Evolutionary conservation across 2,797 vertebrate genomes (phyloP), one percentile per base, ranked within the genome.

Genomic region (Falco biarmicus): DNA sequence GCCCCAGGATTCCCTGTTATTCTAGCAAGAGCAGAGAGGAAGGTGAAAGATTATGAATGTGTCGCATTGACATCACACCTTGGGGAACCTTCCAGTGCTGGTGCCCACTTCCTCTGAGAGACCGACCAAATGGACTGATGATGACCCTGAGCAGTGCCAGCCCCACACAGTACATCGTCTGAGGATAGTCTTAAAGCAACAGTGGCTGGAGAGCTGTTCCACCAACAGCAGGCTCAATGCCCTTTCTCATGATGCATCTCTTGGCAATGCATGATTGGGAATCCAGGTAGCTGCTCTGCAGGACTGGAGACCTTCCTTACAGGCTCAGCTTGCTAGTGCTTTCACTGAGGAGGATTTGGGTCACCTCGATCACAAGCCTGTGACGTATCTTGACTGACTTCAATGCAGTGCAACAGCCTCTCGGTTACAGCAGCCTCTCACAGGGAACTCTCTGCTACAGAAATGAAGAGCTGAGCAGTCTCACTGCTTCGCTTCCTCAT

Each of bases 301-400:
- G 53, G 24, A 53, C 18, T 37, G 56, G 13, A 93, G 53, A 84
- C 5, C 8, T 56, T 84, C 54, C 65, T 25, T 50, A 13, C 37
- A 84, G 34, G 22, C 43, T 51, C 25, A 25, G 26, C 13, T 53
- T 79, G 22, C 85, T 14, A n/a, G 60, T 8, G 48, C 31, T 56
- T 66, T 79, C 47, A 22, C 0, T 0, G 39, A 69, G 24, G 13
- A 76, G 8, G 47, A 59, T 26, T 51, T 1, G 1, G 50, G 63
- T 50, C 50, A 68, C 25, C 37, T 41, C 0, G 0, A 19, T 59
- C 90, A 80, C 54, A 54, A 51, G 50, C 19, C 74, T 15, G 0
- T 74, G 32, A 43, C 5, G 78, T 24, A 59, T 37, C 75, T 50
- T 63, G 26, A 57, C 43, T 24, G 63, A 70, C 9, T 60, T 18